Evolutionary conservation across 2,888 invertebrate species (phyloP).

Genomic region (Aproaerema taeniolella): DNA sequence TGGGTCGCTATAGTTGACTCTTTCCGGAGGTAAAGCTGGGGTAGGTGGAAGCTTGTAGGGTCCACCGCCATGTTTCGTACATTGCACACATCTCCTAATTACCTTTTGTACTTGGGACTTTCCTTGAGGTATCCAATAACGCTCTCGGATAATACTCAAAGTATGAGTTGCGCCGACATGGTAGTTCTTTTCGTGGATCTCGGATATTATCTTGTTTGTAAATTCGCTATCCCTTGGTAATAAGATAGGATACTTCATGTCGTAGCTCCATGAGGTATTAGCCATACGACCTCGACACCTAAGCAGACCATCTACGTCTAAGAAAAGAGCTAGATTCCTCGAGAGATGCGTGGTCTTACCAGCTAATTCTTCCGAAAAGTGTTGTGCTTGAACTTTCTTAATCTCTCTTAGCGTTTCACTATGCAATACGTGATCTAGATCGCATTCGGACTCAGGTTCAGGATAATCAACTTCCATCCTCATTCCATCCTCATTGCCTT

Average conservation of each 20-base stretch:
- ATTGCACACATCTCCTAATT: slow-evolving; percentile 16
- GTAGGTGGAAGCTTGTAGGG: too few relatives aligned
- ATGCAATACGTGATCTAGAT: too few relatives aligned
- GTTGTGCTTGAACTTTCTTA: slow-evolving; percentile 8
- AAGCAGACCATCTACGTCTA: slow-evolving; percentile 16
- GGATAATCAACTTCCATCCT: neutral
- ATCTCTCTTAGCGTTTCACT: slow-evolving; percentile 4
- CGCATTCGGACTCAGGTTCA: neutral
- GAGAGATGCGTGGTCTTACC: slow-evolving; percentile 15
- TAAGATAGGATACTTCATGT: slow-evolving; percentile 13
- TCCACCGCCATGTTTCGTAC: slow-evolving; percentile 24
- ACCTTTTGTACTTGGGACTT: slow-evolving; percentile 16
- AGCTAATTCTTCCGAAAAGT: slow-evolving; percentile 13
- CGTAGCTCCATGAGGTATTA: slow-evolving; percentile 11
- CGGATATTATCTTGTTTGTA: slow-evolving; percentile 14
- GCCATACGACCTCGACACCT: slow-evolving; percentile 17
- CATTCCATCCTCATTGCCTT: neutral
- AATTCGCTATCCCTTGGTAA: slow-evolving; percentile 15
- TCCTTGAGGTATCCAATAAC: slow-evolving; percentile 22
- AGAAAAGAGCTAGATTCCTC: slow-evolving; percentile 15
- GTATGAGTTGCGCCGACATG: slow-evolving; percentile 21
- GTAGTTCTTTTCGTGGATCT: slow-evolving; percentile 16
- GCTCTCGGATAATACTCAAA: slow-evolving; percentile 14
- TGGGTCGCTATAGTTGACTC: too few relatives aligned
- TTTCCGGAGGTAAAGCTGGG: slow-evolving; percentile 22